Evolutionary conservation across 1,140 invertebrate species (phyloP).

Genomic region (Sminthurinus signatus): DNA sequence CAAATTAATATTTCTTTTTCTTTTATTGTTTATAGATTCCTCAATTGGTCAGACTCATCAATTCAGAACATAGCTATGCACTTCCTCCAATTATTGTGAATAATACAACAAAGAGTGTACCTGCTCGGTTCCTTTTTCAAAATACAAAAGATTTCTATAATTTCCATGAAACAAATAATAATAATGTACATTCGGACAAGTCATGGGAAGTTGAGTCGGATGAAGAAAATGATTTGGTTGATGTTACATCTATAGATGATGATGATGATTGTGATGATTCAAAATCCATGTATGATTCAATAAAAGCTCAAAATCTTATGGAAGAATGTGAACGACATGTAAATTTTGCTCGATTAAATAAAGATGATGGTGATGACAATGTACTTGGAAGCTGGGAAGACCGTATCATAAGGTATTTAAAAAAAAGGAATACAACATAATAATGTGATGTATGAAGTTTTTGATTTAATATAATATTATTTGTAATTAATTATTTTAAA

Average conservation of each 20-base stretch:
- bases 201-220: slow-evolving; percentile 13
- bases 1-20: too few species aligned
- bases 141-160: background rate
- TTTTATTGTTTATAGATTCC: too few species aligned
- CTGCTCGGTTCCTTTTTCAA: background rate
- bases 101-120: background rate
- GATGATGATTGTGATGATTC: background rate
- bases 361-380: too few species aligned
- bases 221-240: background rate
- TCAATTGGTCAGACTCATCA: background rate
- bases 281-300: slow-evolving; percentile 52
- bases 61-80: slow-evolving; percentile 9
- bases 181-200: slow-evolving; percentile 13
- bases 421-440: too few species aligned
- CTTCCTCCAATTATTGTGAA: background rate
- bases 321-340: slow-evolving; percentile 64
- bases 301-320: slow-evolving; percentile 59
- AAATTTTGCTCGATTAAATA: slow-evolving; percentile 54
- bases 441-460: too few species aligned
- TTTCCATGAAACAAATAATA: background rate
- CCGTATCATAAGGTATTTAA: slow-evolving; percentile 58
- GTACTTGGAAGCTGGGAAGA: slow-evolving; percentile 65
- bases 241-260: background rate
- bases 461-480: too few species aligned
- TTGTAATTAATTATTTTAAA: background rate